These are phyloP conservation scores for Rhinolophus sinicus DNA, from an alignment of 2,113 vertebrate species.

Conservation along the genomic window DNA sequence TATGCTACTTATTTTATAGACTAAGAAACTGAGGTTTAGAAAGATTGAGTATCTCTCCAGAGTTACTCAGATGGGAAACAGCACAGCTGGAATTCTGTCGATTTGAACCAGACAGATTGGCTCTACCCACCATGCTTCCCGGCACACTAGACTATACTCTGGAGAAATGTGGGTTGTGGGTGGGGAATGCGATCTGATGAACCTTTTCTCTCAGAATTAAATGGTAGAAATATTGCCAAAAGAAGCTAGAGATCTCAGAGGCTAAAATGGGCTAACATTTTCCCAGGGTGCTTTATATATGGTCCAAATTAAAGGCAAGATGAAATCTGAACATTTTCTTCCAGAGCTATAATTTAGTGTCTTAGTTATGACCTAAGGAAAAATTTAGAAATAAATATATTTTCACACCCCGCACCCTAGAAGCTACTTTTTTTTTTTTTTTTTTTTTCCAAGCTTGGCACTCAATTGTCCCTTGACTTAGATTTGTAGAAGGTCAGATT, in stretches of 20 bases:
- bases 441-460: background rate
- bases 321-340: slow-evolving; percentile 17
- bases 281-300: background rate
- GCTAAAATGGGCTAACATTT: slow-evolving; percentile 32
- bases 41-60: background rate
- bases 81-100: background rate
- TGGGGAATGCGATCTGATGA: accelerated
- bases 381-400: slow-evolving; percentile 23
- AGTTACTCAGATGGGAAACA: background rate
- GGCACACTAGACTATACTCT: background rate
- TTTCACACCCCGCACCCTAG: background rate
- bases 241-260: background rate
- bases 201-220: slow-evolving; percentile 25
- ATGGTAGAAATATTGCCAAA: background rate
- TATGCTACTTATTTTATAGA: background rate
- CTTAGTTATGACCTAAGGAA: slow-evolving; percentile 33
- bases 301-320: slow-evolving; percentile 27
- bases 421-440: background rate
- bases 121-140: background rate
- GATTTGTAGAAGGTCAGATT: background rate
- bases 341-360: slow-evolving; percentile 49
- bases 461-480: slow-evolving; percentile 27
- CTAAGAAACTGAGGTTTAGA: background rate
- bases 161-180: background rate
- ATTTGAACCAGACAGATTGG: background rate